Percentiles rank a stretch among this genome's conserved stretches.
Conservation (phyloP, 2,797 vertebrate genomes). For the Echeneis naucrates region DNA sequence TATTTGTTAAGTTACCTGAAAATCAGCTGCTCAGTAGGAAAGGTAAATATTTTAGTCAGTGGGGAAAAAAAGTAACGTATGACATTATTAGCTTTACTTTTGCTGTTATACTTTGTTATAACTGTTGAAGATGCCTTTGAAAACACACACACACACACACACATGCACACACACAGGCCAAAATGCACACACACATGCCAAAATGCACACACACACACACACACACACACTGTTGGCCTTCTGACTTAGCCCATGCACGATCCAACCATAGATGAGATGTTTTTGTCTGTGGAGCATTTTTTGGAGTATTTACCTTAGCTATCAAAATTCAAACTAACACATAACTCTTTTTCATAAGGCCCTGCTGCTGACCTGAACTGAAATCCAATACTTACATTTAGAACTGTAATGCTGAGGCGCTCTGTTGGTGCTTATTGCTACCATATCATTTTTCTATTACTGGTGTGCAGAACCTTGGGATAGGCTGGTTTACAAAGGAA, state of each 20-base stretch:
- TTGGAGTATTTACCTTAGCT: too few relatives aligned
- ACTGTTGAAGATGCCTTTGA: conserved; percentile 1
- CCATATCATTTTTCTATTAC: too few relatives aligned
- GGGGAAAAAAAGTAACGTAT: background rate
- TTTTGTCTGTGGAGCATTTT: too few relatives aligned
- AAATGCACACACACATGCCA: too few relatives aligned
- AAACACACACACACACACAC: background rate
- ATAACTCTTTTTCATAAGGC: too few relatives aligned
- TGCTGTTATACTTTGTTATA: background rate
- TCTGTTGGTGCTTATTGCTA: too few relatives aligned
- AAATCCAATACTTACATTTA: too few relatives aligned
- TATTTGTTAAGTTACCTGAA: background rate
- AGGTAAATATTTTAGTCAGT: background rate
- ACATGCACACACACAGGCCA: background rate
- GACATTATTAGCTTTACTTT: background rate
- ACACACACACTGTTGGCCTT: background rate
- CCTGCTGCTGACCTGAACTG: too few relatives aligned
- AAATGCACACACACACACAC: background rate
- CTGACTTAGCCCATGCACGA: background rate
- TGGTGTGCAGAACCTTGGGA: too few relatives aligned
- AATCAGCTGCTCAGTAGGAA: conserved; percentile 3
- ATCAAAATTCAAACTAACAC: too few relatives aligned
- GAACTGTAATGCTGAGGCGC: too few relatives aligned
- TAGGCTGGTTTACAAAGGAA: too few relatives aligned
- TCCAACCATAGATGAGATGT: background rate